phyloP scores from a whole-genome alignment of 2,113 vertebrate genomes.

The Sterrhoptilus dennistouni region DNA sequence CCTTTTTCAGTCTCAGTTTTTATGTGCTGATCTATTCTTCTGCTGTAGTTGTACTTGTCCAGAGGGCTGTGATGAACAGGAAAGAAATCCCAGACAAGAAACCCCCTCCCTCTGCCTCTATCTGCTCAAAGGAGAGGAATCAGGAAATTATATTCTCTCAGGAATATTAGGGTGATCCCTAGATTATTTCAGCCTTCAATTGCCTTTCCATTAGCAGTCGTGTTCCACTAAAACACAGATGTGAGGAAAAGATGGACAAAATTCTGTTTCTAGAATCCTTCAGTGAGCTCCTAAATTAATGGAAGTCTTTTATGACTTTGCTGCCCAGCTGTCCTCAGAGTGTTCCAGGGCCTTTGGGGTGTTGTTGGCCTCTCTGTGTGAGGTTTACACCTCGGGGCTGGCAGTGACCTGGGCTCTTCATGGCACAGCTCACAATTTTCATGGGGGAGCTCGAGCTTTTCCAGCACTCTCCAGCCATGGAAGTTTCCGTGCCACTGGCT shows the following conservation, averaged over 20 bases:
- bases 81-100: neutral
- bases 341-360: neutral
- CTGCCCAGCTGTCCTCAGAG: neutral
- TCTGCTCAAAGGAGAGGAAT: neutral
- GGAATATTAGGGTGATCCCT: neutral
- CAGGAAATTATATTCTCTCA: neutral
- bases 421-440: neutral
- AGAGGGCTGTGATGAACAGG: neutral
- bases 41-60: neutral
- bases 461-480: accelerated
- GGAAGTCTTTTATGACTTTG: neutral
- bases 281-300: neutral
- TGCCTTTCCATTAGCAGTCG: neutral
- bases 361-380: neutral
- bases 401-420: neutral
- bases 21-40: neutral
- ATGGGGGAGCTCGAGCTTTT: accelerated
- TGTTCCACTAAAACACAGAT: neutral
- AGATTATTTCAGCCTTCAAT: neutral
- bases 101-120: neutral
- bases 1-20: neutral
- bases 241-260: neutral
- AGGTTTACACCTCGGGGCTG: neutral
- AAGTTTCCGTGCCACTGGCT: neutral
- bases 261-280: neutral